Conservation (phyloP, 2,888 invertebrate genomes). For the Polyommatus iphigenia region DNA sequence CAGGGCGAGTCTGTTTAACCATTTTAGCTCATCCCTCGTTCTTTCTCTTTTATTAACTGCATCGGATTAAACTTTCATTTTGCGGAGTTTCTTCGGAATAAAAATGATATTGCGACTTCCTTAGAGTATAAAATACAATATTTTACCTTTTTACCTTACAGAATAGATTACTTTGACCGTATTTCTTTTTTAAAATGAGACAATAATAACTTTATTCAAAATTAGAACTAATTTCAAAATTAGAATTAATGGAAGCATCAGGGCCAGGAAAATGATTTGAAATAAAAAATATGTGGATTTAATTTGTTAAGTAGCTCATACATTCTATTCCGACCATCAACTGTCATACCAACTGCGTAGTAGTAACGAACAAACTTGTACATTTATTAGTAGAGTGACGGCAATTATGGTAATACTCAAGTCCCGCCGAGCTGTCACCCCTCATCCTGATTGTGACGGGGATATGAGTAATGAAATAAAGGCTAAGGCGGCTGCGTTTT, state of each 20-base stretch:
- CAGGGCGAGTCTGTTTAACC: background rate
- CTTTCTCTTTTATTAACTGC: background rate
- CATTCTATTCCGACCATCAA: too few relatives aligned
- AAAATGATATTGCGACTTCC: background rate
- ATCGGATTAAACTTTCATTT: background rate
- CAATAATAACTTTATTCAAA: too few relatives aligned
- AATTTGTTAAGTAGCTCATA: too few relatives aligned
- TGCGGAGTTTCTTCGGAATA: background rate
- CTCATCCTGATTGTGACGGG: background rate
- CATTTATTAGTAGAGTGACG: background rate
- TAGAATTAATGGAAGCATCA: too few relatives aligned
- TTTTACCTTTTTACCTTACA: background rate
- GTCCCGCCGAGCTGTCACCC: slow-evolving; percentile 16
- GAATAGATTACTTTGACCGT: too few relatives aligned
- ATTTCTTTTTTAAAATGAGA: too few relatives aligned
- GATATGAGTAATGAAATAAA: slow-evolving; percentile 17
- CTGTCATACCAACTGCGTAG: background rate
- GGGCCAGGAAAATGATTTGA: too few relatives aligned
- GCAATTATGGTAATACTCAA: slow-evolving; percentile 14
- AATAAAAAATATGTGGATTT: too few relatives aligned
- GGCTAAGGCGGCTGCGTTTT: slow-evolving; percentile 1
- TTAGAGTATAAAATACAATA: background rate
- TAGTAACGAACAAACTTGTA: background rate
- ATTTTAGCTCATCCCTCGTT: background rate
- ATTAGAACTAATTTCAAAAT: too few relatives aligned